Conservation (phyloP, 2,888 invertebrate species). For the Eristalis pertinax region DNA sequence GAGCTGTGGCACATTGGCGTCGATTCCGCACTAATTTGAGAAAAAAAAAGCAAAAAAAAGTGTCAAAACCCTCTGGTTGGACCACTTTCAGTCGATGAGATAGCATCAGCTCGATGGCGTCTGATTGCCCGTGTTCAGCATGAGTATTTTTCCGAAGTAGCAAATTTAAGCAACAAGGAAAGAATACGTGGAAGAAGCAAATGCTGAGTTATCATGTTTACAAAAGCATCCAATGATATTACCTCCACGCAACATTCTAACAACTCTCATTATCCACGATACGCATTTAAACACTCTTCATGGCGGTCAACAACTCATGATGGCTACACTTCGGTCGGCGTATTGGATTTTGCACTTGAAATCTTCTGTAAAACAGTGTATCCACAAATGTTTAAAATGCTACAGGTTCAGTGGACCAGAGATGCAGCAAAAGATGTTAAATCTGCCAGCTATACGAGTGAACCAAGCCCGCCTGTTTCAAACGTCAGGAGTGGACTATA, state of each 20-base stretch:
- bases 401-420: too few species aligned
- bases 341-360: background rate
- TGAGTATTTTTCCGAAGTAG: background rate
- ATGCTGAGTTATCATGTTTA: background rate
- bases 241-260: background rate
- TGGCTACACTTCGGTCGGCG: background rate
- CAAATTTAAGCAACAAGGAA: background rate
- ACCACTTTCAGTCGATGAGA: background rate
- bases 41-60: too few species aligned
- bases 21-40: background rate
- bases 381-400: too few species aligned
- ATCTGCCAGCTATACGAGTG: too few species aligned
- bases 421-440: too few species aligned
- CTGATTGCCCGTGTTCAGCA: constrained; percentile 5
- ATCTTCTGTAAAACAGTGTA: too few species aligned
- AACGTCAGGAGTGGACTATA: constrained; percentile 18
- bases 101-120: background rate
- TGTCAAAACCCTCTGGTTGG: background rate
- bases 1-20: background rate
- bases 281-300: constrained; percentile 5
- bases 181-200: background rate
- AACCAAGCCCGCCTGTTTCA: background rate
- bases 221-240: constrained; percentile 19
- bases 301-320: constrained; percentile 15
- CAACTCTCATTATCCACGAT: background rate